Evolutionary conservation across 2,888 invertebrate species (phyloP), one percentile per base, ranked within the genome.

Genomic region (Caenorhabditis plicata): DNA sequence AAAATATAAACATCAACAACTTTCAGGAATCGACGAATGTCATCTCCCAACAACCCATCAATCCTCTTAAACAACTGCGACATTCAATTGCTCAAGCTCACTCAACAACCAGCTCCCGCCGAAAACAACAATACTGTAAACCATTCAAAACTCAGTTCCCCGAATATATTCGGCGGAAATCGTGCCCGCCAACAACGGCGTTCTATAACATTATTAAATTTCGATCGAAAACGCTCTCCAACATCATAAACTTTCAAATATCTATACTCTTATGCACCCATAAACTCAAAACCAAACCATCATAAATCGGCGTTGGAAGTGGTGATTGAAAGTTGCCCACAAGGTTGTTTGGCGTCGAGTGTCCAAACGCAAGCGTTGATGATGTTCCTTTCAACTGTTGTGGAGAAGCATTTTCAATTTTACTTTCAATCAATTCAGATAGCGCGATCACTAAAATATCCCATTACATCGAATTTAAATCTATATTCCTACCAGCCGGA

Each of bases 21-120:
- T n/a, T n/a, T 22, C 42, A 54, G 67, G 33, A 49, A 36, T 19
- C 53, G 60, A 13, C 49, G 67, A 23, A 49, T 64, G 46, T 64
- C 64, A 25, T 58, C 67, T 19, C 67, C 67, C 2, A 68, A 68
- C 29, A 61, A 64, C 47, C 55, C 61, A 3, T 53, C 57, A 9
- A 55, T 54, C 36, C 47, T 68, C 3, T 58, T 68, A 25, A 68
- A 64, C 20, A 54, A 56, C 29, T 55, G 61, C 27, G 67, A 68
- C 38, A 61, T 61, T 22, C 67, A 68, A 36, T 49, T 68, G 22
- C 54, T 68, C 27, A 61, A 55, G 35, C 19, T 63, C 39, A 51
- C 63, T 23, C 51, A 50, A n/a, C 51, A 60, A 38, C 45, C 49
- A 26, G 41, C 35, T 31, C 48, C 53, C 3, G 13, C 40, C 0